phyloP scores from a whole-genome alignment of 2,888 invertebrate genomes.

The Blera fallax region DNA sequence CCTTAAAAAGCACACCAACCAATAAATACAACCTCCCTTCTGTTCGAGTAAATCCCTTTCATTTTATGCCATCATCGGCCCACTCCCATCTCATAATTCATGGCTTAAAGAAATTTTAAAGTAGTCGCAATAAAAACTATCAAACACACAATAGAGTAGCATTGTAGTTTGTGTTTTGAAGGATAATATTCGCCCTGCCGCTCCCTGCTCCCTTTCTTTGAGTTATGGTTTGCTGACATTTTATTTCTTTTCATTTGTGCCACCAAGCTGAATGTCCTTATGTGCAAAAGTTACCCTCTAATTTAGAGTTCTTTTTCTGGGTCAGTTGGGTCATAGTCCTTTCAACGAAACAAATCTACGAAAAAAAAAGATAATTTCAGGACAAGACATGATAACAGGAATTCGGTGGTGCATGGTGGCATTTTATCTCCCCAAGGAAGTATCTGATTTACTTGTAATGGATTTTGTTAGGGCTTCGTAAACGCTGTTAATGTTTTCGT shows the following conservation, averaged over 20 bases:
- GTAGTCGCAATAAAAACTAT: slow-evolving; percentile 25
- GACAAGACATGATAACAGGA: not conserved
- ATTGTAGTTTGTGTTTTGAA: slow-evolving; percentile 15
- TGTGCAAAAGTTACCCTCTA: slow-evolving; percentile 9
- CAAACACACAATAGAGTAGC: slow-evolving; percentile 38
- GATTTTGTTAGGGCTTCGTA: slow-evolving; percentile 2
- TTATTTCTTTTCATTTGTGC: slow-evolving; percentile 36
- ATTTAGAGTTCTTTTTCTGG: slow-evolving; percentile 7
- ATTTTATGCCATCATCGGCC: not conserved
- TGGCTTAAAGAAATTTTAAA: slow-evolving; percentile 41
- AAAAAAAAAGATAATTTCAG: not conserved
- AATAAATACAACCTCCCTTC: not conserved
- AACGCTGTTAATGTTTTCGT: not conserved
- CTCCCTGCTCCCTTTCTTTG: not conserved
- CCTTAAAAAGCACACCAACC: not conserved
- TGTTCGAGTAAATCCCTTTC: not conserved
- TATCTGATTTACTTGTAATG: slow-evolving; percentile 13
- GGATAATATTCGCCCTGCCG: not conserved
- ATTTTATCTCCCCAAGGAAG: slow-evolving; percentile 15
- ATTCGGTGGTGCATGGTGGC: not conserved
- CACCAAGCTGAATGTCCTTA: slow-evolving; percentile 13
- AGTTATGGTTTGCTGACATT: slow-evolving; percentile 42
- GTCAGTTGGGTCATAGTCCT: slow-evolving; percentile 10
- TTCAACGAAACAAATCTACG: not conserved
- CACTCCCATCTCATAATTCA: slow-evolving; percentile 20